phyloP scores from a whole-genome alignment of 2,797 vertebrate species.

The Otus scops region DNA sequence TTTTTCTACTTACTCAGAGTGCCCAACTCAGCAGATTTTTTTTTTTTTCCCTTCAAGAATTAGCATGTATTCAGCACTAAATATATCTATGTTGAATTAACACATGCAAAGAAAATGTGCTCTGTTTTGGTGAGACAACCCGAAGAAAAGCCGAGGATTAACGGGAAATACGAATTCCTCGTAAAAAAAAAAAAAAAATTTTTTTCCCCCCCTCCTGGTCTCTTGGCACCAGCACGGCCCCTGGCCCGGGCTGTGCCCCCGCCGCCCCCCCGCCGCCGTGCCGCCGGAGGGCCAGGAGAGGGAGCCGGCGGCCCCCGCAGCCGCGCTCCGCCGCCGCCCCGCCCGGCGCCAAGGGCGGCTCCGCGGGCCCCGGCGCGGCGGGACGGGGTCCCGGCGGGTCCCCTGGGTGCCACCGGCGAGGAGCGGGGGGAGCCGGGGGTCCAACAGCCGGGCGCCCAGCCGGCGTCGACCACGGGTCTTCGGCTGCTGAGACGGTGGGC shows the following conservation, averaged over 20 bases:
- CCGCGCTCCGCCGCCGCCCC: background rate
- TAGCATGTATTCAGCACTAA: background rate
- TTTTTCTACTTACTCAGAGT: background rate
- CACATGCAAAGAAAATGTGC: accelerated
- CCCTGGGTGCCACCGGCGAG: accelerated
- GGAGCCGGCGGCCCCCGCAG: background rate
- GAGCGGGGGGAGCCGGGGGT: background rate
- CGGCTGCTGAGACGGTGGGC: accelerated
- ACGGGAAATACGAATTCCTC: accelerated
- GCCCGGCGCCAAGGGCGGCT: no score
- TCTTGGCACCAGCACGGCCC: no score
- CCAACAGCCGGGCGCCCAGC: background rate
- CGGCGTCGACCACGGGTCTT: accelerated
- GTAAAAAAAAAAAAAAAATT: no score
- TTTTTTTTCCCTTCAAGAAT: background rate
- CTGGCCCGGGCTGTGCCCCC: background rate
- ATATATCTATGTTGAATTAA: background rate
- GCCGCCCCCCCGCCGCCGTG: background rate
- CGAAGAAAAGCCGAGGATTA: background rate
- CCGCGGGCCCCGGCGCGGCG: background rate
- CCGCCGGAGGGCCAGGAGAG: constrained; percentile 23
- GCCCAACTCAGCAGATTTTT: background rate
- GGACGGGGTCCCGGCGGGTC: accelerated
- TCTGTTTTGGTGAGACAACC: background rate
- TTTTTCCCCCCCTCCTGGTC: no score